phyloP scores from a whole-genome alignment of 1,140 invertebrate species.

The Drosophila tsacasi region DNA sequence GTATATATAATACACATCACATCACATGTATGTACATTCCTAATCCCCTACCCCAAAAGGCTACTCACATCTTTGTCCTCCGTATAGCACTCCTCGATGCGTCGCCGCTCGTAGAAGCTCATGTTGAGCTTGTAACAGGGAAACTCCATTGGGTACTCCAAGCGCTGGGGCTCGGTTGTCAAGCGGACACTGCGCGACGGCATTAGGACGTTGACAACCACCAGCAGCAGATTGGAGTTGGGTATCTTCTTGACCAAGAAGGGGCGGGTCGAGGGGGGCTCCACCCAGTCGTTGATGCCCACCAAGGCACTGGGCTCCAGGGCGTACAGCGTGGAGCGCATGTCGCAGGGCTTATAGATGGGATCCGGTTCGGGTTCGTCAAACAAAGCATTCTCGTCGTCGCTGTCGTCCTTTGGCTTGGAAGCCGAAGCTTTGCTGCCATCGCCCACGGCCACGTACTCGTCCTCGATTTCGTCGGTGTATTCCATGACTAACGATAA shows the following conservation, averaged over 20 bases:
- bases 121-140: slow-evolving; percentile 91
- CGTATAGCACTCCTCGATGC: slow-evolving; percentile 90
- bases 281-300: slow-evolving; percentile 85
- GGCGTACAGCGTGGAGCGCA: slow-evolving; percentile 88
- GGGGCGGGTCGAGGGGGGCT: slow-evolving; percentile 85
- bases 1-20: too few relatives aligned
- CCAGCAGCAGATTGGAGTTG: slow-evolving; percentile 92
- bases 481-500: slow-evolving; percentile 71
- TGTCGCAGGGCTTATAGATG: slow-evolving; percentile 88
- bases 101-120: slow-evolving; percentile 88
- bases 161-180: slow-evolving; percentile 83
- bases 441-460: slow-evolving; percentile 72
- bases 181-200: slow-evolving; percentile 72
- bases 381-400: slow-evolving; percentile 83
- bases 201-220: slow-evolving; percentile 87
- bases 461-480: slow-evolving; percentile 74
- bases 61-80: slow-evolving; percentile 88
- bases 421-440: slow-evolving; percentile 71
- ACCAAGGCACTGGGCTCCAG: slow-evolving; percentile 88
- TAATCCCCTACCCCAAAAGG: background rate
- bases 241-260: slow-evolving; percentile 90
- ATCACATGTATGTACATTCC: too few relatives aligned
- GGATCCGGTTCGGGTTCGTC: slow-evolving; percentile 79
- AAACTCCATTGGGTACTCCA: slow-evolving; percentile 85
- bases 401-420: slow-evolving; percentile 73